Evolutionary conservation across 2,888 invertebrate species (phyloP).

Genomic region (Scelioninae gen. 1): DNA sequence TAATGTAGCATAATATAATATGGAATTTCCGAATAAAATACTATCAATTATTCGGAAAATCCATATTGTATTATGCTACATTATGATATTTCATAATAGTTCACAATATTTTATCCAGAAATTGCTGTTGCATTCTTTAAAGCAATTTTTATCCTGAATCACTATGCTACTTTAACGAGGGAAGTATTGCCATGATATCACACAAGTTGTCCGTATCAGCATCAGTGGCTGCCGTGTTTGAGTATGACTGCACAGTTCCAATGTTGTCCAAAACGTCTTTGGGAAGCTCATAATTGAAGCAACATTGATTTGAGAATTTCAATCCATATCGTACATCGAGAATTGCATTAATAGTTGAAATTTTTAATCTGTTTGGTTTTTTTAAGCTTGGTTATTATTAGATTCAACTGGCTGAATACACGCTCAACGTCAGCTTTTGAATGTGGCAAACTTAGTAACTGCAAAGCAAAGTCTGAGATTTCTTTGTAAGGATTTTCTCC

Average conservation of each 20-base stretch:
- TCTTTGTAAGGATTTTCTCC: conserved; percentile 22
- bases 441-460: neutral
- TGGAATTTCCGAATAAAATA: too few species aligned
- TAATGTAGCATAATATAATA: too few species aligned
- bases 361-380: conserved; percentile 3
- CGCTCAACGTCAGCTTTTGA: conserved; percentile 16
- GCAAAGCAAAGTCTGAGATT: neutral
- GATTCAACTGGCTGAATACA: conserved; percentile 17
- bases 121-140: too few species aligned
- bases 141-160: too few species aligned
- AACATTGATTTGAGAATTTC: conserved; percentile 2
- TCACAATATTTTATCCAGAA: too few species aligned
- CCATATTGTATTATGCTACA: too few species aligned
- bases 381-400: conserved; percentile 20
- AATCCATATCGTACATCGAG: conserved; percentile 3
- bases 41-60: too few species aligned
- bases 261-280: neutral
- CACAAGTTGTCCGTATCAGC: too few species aligned
- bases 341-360: conserved; percentile 2
- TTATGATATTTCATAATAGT: too few species aligned
- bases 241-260: neutral
- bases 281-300: conserved; percentile 8
- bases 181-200: too few species aligned
- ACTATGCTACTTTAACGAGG: too few species aligned
- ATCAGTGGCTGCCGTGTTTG: too few species aligned